phyloP scores from a whole-genome alignment of 2,888 invertebrate genomes.

The Pammene aurita region DNA sequence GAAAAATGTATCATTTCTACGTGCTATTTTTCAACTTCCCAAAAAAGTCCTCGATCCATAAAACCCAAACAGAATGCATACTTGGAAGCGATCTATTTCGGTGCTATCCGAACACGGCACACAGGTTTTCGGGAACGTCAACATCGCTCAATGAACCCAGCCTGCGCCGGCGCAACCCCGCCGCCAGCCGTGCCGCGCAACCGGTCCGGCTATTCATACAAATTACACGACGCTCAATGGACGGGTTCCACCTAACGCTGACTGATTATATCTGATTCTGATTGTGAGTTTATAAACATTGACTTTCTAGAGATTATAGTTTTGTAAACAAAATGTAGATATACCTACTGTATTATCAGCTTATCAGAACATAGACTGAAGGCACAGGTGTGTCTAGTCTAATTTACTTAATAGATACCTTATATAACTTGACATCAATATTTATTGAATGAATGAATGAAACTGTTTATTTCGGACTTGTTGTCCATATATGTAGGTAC shows the following conservation, averaged over 20 bases:
- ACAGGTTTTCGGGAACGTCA: background rate
- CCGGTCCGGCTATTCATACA: constrained; percentile 80
- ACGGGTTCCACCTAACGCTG: constrained; percentile 42
- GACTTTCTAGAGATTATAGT: too few relatives aligned
- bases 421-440: too few relatives aligned
- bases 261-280: background rate
- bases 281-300: background rate
- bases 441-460: too few relatives aligned
- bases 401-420: too few relatives aligned
- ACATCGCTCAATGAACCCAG: constrained; percentile 69
- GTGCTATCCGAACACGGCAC: constrained; percentile 41
- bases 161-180: constrained; percentile 50
- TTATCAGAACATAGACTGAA: too few relatives aligned
- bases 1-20: too few relatives aligned
- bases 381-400: too few relatives aligned
- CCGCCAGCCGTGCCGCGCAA: constrained; percentile 56
- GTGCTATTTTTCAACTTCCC: too few relatives aligned
- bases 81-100: constrained; percentile 67
- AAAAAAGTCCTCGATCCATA: background rate
- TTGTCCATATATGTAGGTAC: too few relatives aligned
- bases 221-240: constrained; percentile 78
- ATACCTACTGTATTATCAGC: too few relatives aligned
- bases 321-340: too few relatives aligned
- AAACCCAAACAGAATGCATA: constrained; percentile 11
- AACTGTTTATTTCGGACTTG: too few relatives aligned